phyloP scores from a whole-genome alignment of 2,888 invertebrate genomes.

The Eristalis intricaria region DNA sequence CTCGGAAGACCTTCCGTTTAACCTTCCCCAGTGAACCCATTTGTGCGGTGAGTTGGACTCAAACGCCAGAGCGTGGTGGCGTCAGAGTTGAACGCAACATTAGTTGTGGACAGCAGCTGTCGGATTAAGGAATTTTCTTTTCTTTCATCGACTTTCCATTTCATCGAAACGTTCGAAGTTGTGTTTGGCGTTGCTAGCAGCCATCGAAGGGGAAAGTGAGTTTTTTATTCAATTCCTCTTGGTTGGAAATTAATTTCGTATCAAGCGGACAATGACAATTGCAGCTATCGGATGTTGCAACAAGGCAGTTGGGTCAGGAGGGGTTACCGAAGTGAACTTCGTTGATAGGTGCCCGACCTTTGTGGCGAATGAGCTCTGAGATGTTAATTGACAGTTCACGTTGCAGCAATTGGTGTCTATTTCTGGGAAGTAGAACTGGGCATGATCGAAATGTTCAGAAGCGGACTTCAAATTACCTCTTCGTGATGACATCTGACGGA shows the following conservation, averaged over 20 bases:
- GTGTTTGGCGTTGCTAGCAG: not conserved
- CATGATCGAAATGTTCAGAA: slow-evolving; percentile 37
- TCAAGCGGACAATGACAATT: slow-evolving; percentile 67
- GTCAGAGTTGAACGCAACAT: slow-evolving; percentile 42
- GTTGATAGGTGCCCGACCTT: slow-evolving; percentile 35
- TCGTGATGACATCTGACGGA: slow-evolving; percentile 28
- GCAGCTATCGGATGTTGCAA: slow-evolving; percentile 47
- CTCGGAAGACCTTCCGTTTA: slow-evolving; percentile 62
- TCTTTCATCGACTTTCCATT: slow-evolving; percentile 70
- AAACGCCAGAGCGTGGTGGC: slow-evolving; percentile 41
- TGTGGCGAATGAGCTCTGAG: slow-evolving; percentile 48
- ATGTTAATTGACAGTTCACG: slow-evolving; percentile 67
- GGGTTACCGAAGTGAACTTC: slow-evolving; percentile 58
- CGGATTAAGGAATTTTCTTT: slow-evolving; percentile 72
- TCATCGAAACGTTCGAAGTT: slow-evolving; percentile 52
- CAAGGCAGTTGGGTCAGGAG: slow-evolving; percentile 48
- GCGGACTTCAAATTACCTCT: slow-evolving; percentile 51
- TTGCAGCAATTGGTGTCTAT: slow-evolving; percentile 44
- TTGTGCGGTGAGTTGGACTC: slow-evolving; percentile 28
- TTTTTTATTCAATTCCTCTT: slow-evolving; percentile 7
- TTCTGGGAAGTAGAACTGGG: slow-evolving; percentile 33
- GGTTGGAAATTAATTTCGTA: slow-evolving; percentile 61
- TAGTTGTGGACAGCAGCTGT: slow-evolving; percentile 39
- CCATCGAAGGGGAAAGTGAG: slow-evolving; percentile 40
- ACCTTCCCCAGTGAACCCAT: slow-evolving; percentile 61